Evolutionary conservation across 2,888 invertebrate genomes (phyloP).

Genomic region (Andrena bucephala): DNA sequence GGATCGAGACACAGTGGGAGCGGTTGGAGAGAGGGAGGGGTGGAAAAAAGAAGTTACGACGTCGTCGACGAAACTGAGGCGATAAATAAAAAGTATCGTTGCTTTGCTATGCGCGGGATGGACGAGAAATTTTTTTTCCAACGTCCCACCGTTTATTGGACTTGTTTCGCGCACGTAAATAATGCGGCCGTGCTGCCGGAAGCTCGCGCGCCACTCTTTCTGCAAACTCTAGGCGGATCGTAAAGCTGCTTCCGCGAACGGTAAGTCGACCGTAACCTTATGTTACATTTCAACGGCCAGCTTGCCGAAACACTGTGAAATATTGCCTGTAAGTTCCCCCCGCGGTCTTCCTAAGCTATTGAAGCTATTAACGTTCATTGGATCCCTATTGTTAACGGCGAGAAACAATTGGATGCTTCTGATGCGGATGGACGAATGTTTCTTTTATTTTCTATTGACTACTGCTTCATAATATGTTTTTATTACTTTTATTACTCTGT

Average conservation of each 20-base stretch:
- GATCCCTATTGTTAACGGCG: conserved; percentile 5
- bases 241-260: conserved; percentile 71
- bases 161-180: conserved; percentile 79
- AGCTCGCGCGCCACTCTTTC: conserved; percentile 74
- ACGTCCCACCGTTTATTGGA: conserved; percentile 75
- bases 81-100: conserved; percentile 76
- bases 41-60: conserved; percentile 9
- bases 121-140: conserved; percentile 64
- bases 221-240: conserved; percentile 71
- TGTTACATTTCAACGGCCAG: conserved; percentile 54
- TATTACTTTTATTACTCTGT: neutral
- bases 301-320: conserved; percentile 30
- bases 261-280: conserved; percentile 73
- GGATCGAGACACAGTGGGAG: neutral
- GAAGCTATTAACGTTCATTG: neutral
- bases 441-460: neutral
- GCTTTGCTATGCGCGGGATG: conserved; percentile 53
- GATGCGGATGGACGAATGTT: neutral
- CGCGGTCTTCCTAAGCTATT: neutral
- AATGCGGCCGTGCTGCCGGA: conserved; percentile 75
- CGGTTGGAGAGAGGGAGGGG: neutral
- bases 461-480: neutral
- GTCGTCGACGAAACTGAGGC: conserved; percentile 58
- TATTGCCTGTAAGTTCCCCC: conserved; percentile 8
- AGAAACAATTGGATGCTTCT: neutral